Percentiles rank a stretch among this genome's conserved stretches.
Conservation (phyloP, 2,888 invertebrate genomes). For the Drosophila atripex region DNA sequence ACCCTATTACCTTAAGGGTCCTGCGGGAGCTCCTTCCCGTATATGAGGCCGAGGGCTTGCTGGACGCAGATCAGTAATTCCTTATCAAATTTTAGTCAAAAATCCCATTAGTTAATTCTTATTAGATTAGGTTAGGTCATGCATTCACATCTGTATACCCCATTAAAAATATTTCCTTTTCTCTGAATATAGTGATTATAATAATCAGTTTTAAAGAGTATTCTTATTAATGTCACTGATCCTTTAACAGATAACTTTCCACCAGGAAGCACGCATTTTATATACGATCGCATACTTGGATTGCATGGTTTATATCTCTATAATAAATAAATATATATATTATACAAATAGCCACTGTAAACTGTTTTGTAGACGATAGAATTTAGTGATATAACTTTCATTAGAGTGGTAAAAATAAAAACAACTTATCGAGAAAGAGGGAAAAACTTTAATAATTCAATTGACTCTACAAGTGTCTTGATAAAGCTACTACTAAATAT, state of each 20-base stretch:
- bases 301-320: no score
- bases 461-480: neutral
- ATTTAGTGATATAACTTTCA: neutral
- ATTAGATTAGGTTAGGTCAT: constrained; percentile 5
- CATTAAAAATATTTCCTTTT: neutral
- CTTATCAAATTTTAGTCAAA: neutral
- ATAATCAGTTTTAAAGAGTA: no score
- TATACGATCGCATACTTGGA: no score
- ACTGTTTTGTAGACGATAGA: neutral
- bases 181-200: no score
- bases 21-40: constrained; percentile 76
- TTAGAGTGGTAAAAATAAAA: neutral
- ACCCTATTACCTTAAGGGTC: constrained; percentile 73
- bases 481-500: neutral
- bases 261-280: no score
- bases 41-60: constrained; percentile 79
- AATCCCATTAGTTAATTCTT: neutral
- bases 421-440: neutral
- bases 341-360: neutral
- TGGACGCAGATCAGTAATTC: constrained; percentile 75
- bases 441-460: neutral
- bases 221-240: no score
- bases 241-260: no score
- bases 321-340: no score
- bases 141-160: neutral